A percentile compares a stretch with the other conserved stretches of the same genome.
phyloP scores from a whole-genome alignment of 2,888 invertebrate genomes.

The Hypena proboscidalis region DNA sequence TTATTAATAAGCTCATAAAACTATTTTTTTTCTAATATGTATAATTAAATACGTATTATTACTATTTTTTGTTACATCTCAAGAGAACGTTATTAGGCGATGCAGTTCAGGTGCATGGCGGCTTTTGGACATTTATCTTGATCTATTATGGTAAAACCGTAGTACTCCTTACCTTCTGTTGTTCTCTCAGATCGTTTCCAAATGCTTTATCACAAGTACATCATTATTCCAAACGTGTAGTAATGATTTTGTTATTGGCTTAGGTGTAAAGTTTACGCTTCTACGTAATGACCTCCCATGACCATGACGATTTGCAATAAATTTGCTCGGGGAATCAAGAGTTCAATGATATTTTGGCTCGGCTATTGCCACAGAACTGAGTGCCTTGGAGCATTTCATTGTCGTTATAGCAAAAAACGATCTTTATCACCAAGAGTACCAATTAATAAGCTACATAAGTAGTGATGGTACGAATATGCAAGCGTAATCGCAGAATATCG shows the following conservation, averaged over 20 bases:
- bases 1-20: no score
- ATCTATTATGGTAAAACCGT: no score
- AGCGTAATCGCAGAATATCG: no score
- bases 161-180: no score
- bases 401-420: constrained; percentile 32
- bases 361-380: constrained; percentile 40
- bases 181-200: no score
- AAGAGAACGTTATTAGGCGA: no score
- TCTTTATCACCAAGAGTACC: constrained; percentile 29
- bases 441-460: constrained; percentile 34
- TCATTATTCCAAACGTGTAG: constrained; percentile 17
- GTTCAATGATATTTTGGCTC: constrained; percentile 49
- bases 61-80: no score
- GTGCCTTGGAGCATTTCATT: constrained; percentile 40
- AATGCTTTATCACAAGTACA: not conserved
- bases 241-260: constrained; percentile 30
- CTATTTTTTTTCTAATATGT: no score
- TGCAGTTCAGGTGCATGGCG: no score
- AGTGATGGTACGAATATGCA: constrained; percentile 16
- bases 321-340: constrained; percentile 37
- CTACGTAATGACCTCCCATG: constrained; percentile 45
- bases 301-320: constrained; percentile 48
- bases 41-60: no score
- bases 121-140: no score
- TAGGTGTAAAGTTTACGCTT: constrained; percentile 43